These are phyloP conservation scores for Artemia sinica DNA, from an alignment of 2,888 invertebrate species.

Conservation along the genomic window DNA sequence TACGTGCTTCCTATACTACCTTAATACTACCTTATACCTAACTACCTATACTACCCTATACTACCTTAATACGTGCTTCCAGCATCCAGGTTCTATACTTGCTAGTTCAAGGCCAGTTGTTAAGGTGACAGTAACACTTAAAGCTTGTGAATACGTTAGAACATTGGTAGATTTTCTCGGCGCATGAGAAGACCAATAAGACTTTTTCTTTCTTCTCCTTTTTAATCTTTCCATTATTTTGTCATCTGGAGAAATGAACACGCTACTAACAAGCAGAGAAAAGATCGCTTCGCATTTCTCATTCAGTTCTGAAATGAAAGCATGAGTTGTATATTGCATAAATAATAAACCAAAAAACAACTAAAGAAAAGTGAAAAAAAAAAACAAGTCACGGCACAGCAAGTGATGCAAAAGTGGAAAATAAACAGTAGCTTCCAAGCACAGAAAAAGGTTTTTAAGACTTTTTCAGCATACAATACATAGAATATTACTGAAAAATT, in stretches of 20 bases:
- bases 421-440: too few relatives aligned
- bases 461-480: too few relatives aligned
- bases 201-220: not conserved
- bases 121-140: conserved; percentile 78
- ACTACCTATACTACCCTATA: too few relatives aligned
- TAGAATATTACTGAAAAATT: too few relatives aligned
- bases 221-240: not conserved
- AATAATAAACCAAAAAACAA: too few relatives aligned
- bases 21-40: too few relatives aligned
- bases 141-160: conserved; percentile 50
- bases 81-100: conserved; percentile 79
- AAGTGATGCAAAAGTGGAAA: too few relatives aligned
- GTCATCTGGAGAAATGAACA: conserved; percentile 40
- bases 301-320: conserved; percentile 46
- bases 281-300: conserved; percentile 77
- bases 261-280: conserved; percentile 64
- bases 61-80: conserved; percentile 78
- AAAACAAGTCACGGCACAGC: too few relatives aligned
- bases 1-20: too few relatives aligned
- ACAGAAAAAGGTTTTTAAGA: too few relatives aligned
- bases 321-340: too few relatives aligned
- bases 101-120: conserved; percentile 73
- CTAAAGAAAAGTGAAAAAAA: too few relatives aligned
- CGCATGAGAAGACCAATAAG: not conserved
- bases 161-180: not conserved